Conservation (phyloP, 2,888 invertebrate genomes). For the Drosophila paranaensis region DNA sequence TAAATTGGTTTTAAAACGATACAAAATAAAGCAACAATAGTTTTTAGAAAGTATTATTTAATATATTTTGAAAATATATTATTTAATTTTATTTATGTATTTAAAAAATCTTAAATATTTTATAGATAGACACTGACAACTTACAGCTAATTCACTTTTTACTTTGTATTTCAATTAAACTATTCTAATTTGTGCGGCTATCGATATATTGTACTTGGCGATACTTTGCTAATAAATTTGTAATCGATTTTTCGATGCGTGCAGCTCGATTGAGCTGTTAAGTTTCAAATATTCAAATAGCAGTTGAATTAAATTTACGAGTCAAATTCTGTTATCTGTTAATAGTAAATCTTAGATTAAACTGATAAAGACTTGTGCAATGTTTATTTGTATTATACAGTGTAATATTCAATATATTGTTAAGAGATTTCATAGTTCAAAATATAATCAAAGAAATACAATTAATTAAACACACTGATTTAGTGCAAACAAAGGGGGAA, state of each 20-base stretch:
- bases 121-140: background rate
- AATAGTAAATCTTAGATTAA: background rate
- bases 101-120: background rate
- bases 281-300: conserved; percentile 2
- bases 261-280: background rate
- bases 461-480: conserved; percentile 38
- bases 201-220: conserved; percentile 1
- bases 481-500: conserved; percentile 52
- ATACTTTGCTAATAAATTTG: background rate
- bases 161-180: background rate
- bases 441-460: conserved; percentile 22
- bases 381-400: conserved; percentile 29
- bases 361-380: background rate
- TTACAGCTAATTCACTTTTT: background rate
- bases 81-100: background rate
- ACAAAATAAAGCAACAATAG: background rate
- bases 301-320: no score
- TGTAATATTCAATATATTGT: conserved; percentile 19
- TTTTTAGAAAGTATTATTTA: background rate
- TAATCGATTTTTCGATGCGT: background rate
- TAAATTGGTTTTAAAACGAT: background rate
- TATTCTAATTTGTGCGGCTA: background rate
- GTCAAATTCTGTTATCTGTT: no score
- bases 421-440: conserved; percentile 24
- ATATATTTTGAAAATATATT: background rate